phyloP scores from a whole-genome alignment of 2,113 vertebrate genomes.

The Melanostigma gelatinosum region DNA sequence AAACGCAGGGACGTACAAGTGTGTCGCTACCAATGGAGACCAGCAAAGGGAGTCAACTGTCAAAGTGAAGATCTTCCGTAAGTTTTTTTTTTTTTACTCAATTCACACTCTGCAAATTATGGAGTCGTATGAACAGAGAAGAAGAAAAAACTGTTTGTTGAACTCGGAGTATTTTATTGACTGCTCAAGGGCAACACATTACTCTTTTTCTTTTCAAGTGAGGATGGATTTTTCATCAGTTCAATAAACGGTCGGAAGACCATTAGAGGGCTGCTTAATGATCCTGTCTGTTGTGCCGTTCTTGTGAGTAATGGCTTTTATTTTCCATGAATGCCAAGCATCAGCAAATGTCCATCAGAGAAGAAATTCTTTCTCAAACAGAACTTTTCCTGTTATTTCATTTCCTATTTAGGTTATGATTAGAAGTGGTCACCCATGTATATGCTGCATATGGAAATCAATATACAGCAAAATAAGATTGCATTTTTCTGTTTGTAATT shows the following conservation, averaged over 20 bases:
- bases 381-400: conserved; percentile 50
- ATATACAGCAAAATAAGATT: conserved; percentile 13
- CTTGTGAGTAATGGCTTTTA: conserved; percentile 78
- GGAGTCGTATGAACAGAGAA: conserved; percentile 21
- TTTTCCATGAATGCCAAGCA: conserved; percentile 73
- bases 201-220: conserved; percentile 69
- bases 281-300: conserved; percentile 77
- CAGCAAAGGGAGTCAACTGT: conserved; percentile 91
- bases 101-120: conserved; percentile 15
- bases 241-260: conserved; percentile 77
- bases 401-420: conserved; percentile 22
- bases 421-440: conserved; percentile 25
- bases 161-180: conserved; percentile 72
- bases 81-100: conserved; percentile 65
- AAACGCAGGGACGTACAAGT: conserved; percentile 95
- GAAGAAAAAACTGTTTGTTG: conserved; percentile 50
- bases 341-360: conserved; percentile 72
- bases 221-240: conserved; percentile 79
- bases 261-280: conserved; percentile 79
- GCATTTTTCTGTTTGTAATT: background rate
- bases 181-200: conserved; percentile 74
- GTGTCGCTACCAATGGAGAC: conserved; percentile 88
- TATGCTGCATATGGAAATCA: conserved; percentile 16
- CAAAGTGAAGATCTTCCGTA: conserved; percentile 97
- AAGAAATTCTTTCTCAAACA: conserved; percentile 52